phyloP scores from a whole-genome alignment of 2,888 invertebrate genomes.

The Eupelmus urozonus region DNA sequence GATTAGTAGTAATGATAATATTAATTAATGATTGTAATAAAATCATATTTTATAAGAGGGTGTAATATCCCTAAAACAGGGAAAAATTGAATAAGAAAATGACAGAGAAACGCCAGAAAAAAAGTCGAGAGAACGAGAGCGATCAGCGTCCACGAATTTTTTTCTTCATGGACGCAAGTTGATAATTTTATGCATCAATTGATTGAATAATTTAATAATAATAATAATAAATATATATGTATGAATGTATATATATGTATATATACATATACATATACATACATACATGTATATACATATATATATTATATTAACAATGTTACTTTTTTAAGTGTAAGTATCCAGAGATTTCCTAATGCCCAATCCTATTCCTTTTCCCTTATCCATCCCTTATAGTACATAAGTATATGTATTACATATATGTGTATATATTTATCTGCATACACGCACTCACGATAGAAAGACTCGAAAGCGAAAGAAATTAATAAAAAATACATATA shows the following conservation, averaged over 20 bases:
- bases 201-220: constrained; percentile 61
- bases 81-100: constrained; percentile 47
- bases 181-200: constrained; percentile 64
- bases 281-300: constrained; percentile 34
- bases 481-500: constrained; percentile 62
- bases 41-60: constrained; percentile 75
- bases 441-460: constrained; percentile 60
- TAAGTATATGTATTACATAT: constrained; percentile 66
- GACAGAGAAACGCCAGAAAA: constrained; percentile 43
- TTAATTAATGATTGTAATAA: constrained; percentile 66
- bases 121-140: constrained; percentile 55
- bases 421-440: constrained; percentile 70
- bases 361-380: constrained; percentile 24
- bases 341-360: constrained; percentile 60
- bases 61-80: constrained; percentile 66
- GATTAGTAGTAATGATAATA: constrained; percentile 52
- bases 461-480: constrained; percentile 15
- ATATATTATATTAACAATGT: constrained; percentile 65
- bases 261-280: constrained; percentile 37
- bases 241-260: constrained; percentile 56
- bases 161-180: constrained; percentile 69
- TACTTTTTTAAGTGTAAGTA: constrained; percentile 73
- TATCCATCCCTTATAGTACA: constrained; percentile 58
- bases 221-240: too few relatives aligned
- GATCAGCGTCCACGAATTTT: constrained; percentile 57